phyloP scores from a whole-genome alignment of 2,113 vertebrate genomes.

The Fulica atra region DNA sequence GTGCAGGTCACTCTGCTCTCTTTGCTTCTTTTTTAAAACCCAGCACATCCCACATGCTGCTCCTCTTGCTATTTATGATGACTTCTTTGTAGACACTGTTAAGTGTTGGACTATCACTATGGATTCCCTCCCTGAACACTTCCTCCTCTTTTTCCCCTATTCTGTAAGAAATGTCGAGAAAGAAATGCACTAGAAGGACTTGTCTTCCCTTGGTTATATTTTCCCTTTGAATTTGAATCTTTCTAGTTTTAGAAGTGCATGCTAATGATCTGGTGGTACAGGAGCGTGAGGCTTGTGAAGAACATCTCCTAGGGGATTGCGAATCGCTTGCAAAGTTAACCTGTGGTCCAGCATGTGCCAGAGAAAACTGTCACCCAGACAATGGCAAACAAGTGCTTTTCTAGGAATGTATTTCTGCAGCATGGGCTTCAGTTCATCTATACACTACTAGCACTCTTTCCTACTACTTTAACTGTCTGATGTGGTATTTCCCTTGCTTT shows the following conservation, averaged over 20 bases:
- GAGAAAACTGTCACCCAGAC: neutral
- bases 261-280: neutral
- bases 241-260: neutral
- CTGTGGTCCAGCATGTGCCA: neutral
- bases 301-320: neutral
- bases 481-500: neutral
- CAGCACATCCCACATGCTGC: neutral
- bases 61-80: neutral
- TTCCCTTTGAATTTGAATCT: neutral
- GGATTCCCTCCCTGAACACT: neutral
- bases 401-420: neutral
- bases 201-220: neutral
- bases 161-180: neutral
- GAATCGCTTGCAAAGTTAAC: neutral
- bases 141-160: neutral
- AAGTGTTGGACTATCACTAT: neutral
- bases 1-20: neutral
- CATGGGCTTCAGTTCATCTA: neutral
- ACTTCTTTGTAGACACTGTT: neutral
- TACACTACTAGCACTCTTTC: neutral
- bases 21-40: conserved; percentile 1
- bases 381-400: neutral
- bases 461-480: neutral
- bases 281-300: neutral
- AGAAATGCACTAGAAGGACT: neutral